These are phyloP conservation scores for Aegypius monachus DNA, from an alignment of 2,113 vertebrate genomes.

Conservation along the genomic window DNA sequence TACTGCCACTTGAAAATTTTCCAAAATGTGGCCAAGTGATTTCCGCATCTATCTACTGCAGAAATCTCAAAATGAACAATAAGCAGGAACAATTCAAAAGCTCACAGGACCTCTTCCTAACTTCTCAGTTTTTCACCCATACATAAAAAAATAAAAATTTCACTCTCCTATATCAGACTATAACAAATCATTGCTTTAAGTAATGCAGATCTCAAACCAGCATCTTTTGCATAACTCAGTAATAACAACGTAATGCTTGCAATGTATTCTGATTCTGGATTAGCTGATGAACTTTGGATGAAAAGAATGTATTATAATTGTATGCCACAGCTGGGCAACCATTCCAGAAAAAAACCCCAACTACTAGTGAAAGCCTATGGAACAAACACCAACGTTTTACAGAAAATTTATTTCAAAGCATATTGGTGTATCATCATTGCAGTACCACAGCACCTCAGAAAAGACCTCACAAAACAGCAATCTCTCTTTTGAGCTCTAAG, in stretches of 20 bases:
- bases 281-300: background rate
- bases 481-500: background rate
- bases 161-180: background rate
- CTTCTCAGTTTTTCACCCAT: accelerated
- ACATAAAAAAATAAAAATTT: background rate
- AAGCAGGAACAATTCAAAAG: background rate
- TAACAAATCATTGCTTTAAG: background rate
- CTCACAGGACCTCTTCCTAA: background rate
- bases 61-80: background rate
- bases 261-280: background rate
- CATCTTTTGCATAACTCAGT: background rate
- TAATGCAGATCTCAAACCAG: background rate
- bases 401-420: background rate
- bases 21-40: accelerated
- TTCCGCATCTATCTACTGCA: background rate
- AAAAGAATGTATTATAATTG: background rate
- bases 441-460: background rate
- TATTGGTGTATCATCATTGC: background rate
- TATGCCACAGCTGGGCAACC: background rate
- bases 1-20: background rate
- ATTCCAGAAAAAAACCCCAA: background rate
- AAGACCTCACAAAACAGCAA: background rate
- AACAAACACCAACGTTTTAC: background rate
- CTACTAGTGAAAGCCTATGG: background rate
- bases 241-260: accelerated